A percentile compares a stretch with the other conserved stretches of the same genome.
phyloP scores from a whole-genome alignment of 2,888 invertebrate genomes.

The Lapara coniferarum region DNA sequence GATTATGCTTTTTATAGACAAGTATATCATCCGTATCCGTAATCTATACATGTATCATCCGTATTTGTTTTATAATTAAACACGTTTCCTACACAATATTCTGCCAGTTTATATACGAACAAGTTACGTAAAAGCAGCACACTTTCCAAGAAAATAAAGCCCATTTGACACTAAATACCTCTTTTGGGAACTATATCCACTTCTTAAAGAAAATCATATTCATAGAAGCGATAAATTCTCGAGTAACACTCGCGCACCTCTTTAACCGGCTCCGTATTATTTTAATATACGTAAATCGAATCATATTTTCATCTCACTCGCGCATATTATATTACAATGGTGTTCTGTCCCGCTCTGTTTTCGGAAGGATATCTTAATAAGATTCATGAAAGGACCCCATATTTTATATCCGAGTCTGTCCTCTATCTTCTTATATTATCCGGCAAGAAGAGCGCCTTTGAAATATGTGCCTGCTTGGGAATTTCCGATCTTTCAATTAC shows the following conservation, averaged over 20 bases:
- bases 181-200: conserved; percentile 70
- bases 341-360: conserved; percentile 74
- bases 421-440: conserved; percentile 85
- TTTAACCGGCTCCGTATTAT: conserved; percentile 80
- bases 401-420: conserved; percentile 89
- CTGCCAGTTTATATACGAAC: conserved; percentile 32
- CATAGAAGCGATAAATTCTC: conserved; percentile 79
- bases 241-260: conserved; percentile 69
- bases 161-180: conserved; percentile 25
- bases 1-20: too few relatives aligned
- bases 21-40: too few relatives aligned
- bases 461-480: conserved; percentile 82
- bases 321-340: conserved; percentile 38
- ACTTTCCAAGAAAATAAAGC: conserved; percentile 19
- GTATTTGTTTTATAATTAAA: too few relatives aligned
- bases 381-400: conserved; percentile 93
- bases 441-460: conserved; percentile 74
- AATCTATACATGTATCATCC: too few relatives aligned
- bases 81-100: not conserved
- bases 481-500: conserved; percentile 83
- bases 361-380: conserved; percentile 90
- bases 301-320: conserved; percentile 52
- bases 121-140: conserved; percentile 35
- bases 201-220: conserved; percentile 81
- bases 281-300: conserved; percentile 81